phyloP scores from a whole-genome alignment of 2,113 vertebrate genomes.

The Grallaria varia region DNA sequence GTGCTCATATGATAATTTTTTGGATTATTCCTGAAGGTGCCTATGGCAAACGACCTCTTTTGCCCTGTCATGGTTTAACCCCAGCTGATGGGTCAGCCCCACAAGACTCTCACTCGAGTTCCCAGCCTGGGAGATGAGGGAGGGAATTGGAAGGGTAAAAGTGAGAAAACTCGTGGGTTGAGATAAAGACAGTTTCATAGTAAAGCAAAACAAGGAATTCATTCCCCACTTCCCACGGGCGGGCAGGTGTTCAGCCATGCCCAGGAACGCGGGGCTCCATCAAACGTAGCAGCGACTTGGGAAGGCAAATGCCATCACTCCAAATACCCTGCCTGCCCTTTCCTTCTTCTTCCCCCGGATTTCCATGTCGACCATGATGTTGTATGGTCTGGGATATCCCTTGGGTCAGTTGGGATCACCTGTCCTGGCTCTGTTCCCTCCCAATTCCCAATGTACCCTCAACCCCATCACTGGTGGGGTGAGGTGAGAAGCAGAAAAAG shows the following conservation, averaged over 20 bases:
- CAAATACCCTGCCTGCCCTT: not conserved
- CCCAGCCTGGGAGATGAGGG: not conserved
- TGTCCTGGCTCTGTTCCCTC: not conserved
- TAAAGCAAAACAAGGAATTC: not conserved
- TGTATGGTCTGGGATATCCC: rapidly evolving
- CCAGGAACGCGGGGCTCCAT: not conserved
- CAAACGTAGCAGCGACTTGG: not conserved
- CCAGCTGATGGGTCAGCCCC: not conserved
- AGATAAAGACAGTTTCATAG: not conserved
- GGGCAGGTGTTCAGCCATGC: not conserved
- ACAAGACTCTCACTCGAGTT: not conserved
- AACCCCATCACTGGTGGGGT: rapidly evolving
- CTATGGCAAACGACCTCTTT: not conserved
- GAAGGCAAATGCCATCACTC: not conserved
- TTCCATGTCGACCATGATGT: too few species aligned
- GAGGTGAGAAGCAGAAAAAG: not conserved
- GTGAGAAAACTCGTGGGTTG: not conserved
- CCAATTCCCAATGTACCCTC: not conserved
- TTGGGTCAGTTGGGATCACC: not conserved
- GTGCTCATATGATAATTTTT: not conserved
- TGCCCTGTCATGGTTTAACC: not conserved
- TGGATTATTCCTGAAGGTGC: not conserved
- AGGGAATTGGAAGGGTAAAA: not conserved
- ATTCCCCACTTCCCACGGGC: not conserved
- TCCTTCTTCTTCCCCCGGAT: not conserved